phyloP scores from a whole-genome alignment of 2,113 vertebrate species.

The Coracopsis vasa region DNA sequence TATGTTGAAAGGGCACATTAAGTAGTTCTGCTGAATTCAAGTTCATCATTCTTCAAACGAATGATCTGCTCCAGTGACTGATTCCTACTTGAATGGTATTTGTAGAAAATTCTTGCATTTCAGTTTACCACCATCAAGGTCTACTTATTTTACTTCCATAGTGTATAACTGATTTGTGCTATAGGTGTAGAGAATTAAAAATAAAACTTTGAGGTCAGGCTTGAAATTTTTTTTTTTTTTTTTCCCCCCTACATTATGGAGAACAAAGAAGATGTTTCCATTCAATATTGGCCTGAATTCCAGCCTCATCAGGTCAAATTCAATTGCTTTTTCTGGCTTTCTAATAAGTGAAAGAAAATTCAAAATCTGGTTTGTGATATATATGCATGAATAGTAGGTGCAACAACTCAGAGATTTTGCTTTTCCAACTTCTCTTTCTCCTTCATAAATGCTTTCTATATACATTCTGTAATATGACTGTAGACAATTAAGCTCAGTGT shows the following conservation, averaged over 20 bases:
- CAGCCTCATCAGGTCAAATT: neutral
- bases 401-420: neutral
- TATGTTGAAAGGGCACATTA: neutral
- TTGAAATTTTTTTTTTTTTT: neutral
- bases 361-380: neutral
- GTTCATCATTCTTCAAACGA: neutral
- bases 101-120: neutral
- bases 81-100: neutral
- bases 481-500: neutral
- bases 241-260: neutral
- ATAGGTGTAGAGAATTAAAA: neutral
- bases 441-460: neutral
- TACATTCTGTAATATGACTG: neutral
- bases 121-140: neutral
- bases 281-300: neutral
- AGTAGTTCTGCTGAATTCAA: neutral
- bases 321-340: neutral
- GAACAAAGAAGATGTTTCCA: neutral
- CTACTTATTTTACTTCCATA: neutral
- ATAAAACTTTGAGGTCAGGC: neutral
- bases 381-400: neutral
- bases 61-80: neutral
- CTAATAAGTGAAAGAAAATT: neutral
- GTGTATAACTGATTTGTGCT: accelerated
- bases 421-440: neutral